Percentiles rank a stretch among this genome's conserved stretches.
phyloP scores from a whole-genome alignment of 1,140 invertebrate genomes.

The Rhizoglyphus robini region DNA sequence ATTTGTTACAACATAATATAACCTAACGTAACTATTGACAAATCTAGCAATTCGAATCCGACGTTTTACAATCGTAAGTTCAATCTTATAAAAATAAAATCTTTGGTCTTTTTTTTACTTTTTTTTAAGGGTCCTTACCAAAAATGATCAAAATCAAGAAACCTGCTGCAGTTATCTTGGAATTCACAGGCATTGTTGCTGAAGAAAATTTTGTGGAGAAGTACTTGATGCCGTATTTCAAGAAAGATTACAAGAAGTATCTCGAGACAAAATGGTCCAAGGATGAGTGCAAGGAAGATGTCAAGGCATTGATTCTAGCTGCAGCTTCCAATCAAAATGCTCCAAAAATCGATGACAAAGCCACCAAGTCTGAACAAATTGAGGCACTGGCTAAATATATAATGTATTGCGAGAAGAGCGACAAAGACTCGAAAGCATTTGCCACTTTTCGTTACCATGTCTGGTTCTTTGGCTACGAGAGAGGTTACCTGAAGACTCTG shows the following conservation, averaged over 20 bases:
- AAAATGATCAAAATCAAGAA: constrained; percentile 9
- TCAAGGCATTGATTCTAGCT: background rate
- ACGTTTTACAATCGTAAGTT: too few species aligned
- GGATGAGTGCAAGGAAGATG: constrained; percentile 13
- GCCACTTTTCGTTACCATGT: constrained; percentile 14
- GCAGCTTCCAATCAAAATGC: background rate
- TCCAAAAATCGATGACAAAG: background rate
- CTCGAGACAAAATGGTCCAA: constrained; percentile 22
- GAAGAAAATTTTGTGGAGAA: constrained; percentile 14
- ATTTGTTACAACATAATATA: too few species aligned
- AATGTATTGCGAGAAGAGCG: background rate
- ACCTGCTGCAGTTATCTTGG: constrained; percentile 14
- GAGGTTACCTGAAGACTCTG: background rate
- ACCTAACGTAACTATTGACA: too few species aligned
- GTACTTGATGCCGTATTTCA: constrained; percentile 18
- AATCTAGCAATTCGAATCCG: too few species aligned
- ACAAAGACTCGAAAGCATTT: background rate
- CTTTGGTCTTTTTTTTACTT: too few species aligned
- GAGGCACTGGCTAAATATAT: background rate
- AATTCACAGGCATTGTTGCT: constrained; percentile 9
- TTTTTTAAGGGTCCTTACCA: too few species aligned
- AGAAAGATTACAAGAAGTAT: background rate
- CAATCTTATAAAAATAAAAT: too few species aligned
- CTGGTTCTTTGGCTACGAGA: constrained; percentile 21
- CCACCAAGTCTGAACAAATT: background rate